Conservation (phyloP, 2,113 vertebrate genomes). For the Nannospalax galili region DNA sequence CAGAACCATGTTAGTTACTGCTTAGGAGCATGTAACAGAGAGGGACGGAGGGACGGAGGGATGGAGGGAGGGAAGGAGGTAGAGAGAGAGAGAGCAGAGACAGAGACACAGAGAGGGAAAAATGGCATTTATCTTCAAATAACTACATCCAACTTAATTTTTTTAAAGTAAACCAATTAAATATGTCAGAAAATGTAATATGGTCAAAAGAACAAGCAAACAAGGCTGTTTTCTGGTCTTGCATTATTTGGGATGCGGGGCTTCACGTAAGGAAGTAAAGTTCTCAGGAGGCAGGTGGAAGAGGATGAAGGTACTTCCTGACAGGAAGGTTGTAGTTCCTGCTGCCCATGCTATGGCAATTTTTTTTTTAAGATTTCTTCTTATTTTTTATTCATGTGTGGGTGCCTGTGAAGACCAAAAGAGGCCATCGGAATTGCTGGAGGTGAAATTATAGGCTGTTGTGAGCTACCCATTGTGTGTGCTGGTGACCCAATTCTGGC, state of each 20-base stretch:
- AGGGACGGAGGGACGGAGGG: not conserved
- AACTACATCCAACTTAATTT: not conserved
- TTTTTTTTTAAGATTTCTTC: too few species aligned
- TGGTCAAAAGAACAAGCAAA: not conserved
- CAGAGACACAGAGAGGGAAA: not conserved
- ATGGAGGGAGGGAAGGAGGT: not conserved
- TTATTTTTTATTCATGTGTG: too few species aligned
- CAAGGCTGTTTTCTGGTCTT: not conserved
- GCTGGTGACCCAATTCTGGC: too few species aligned
- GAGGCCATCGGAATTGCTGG: too few species aligned
- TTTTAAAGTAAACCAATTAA: not conserved
- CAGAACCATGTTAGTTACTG: not conserved
- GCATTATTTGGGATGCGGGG: too few species aligned
- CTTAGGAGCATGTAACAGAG: not conserved
- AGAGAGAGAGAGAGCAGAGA: not conserved
- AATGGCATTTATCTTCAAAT: slow-evolving; percentile 13
- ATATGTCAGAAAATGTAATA: not conserved
- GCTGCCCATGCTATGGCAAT: rapidly evolving
- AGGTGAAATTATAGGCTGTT: too few species aligned
- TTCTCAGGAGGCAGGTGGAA: rapidly evolving
- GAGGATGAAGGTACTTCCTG: rapidly evolving
- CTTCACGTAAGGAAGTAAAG: rapidly evolving
- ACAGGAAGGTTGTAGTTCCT: not conserved
- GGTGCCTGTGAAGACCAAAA: too few species aligned
- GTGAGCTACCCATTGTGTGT: too few species aligned